Percentiles rank a stretch among this genome's conserved stretches.
Evolutionary conservation across 2,797 vertebrate genomes (phyloP).

Genomic region (Coendou prehensilis): DNA sequence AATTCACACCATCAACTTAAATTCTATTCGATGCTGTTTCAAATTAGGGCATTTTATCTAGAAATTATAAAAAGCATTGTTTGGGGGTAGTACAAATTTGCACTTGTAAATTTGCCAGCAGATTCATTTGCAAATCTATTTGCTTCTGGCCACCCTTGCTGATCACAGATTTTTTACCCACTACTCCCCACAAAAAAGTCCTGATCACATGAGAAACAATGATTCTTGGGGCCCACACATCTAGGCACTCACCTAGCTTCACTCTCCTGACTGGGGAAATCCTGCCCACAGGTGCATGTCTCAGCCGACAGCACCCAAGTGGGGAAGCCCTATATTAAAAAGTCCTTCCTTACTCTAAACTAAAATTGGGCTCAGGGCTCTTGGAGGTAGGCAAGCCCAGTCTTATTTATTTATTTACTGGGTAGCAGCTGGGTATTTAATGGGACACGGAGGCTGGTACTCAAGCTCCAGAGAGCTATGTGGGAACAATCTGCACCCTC

Average conservation of each 20-base stretch:
- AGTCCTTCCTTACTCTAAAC: not conserved
- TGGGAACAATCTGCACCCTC: not conserved
- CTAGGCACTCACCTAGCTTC: too few relatives aligned
- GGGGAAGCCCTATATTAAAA: not conserved
- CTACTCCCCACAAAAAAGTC: not conserved
- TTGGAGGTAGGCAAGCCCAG: not conserved
- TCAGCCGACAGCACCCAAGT: not conserved
- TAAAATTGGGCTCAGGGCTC: not conserved
- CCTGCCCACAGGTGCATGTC: too few relatives aligned
- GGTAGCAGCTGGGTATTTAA: not conserved
- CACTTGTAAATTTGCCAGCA: slow-evolving; percentile 25
- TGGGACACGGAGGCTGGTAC: not conserved
- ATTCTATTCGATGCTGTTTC: slow-evolving; percentile 86
- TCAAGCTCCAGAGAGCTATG: too few relatives aligned
- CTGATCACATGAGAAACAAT: not conserved
- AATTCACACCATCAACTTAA: slow-evolving; percentile 89
- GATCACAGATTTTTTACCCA: not conserved
- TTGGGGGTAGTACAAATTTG: not conserved
- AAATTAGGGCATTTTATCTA: slow-evolving; percentile 88
- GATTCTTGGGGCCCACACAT: not conserved
- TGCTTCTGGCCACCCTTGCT: not conserved
- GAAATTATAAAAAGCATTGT: slow-evolving; percentile 70
- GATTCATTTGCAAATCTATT: slow-evolving; percentile 39
- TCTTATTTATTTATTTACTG: not conserved
- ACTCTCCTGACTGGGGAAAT: not conserved